A percentile compares a stretch with the other conserved stretches of the same genome.
phyloP scores from a whole-genome alignment of 2,113 vertebrate species.

The Ivindomyrus marchei region DNA sequence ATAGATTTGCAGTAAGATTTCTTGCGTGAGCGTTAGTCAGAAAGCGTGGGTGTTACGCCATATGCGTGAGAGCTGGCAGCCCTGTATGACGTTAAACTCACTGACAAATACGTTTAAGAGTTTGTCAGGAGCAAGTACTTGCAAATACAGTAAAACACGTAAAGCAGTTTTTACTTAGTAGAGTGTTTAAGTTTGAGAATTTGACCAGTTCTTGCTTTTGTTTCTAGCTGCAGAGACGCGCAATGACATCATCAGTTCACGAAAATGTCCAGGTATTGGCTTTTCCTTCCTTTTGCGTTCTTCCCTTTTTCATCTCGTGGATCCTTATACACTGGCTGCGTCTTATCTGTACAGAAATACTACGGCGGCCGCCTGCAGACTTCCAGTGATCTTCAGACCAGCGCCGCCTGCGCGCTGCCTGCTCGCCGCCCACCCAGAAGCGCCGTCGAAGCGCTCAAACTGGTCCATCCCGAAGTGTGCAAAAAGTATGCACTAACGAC shows the following conservation, averaged over 20 bases:
- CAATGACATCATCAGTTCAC: slow-evolving; percentile 29
- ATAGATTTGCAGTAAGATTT: not conserved
- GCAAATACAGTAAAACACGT: not conserved
- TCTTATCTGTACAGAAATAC: slow-evolving; percentile 35
- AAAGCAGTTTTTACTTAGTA: not conserved
- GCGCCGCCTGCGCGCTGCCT: slow-evolving; percentile 41
- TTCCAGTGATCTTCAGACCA: slow-evolving; percentile 52
- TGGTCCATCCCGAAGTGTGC: slow-evolving; percentile 56
- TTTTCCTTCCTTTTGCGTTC: not conserved
- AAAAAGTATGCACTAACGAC: slow-evolving; percentile 38
- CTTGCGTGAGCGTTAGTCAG: too few species aligned
- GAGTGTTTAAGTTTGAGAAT: not conserved
- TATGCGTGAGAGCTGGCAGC: too few species aligned
- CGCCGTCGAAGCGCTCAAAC: slow-evolving; percentile 47
- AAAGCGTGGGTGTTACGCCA: too few species aligned
- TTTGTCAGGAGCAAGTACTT: not conserved
- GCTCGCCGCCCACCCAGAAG: slow-evolving; percentile 14
- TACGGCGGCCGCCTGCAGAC: slow-evolving; percentile 52
- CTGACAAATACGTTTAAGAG: not conserved
- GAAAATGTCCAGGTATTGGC: slow-evolving; percentile 34
- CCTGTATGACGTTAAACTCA: not conserved
- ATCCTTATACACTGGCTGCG: not conserved
- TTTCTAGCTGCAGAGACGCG: not conserved
- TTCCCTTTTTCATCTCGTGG: not conserved
- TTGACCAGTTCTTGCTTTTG: not conserved